phyloP scores from a whole-genome alignment of 2,888 invertebrate species.

The Incurvaria masculella region DNA sequence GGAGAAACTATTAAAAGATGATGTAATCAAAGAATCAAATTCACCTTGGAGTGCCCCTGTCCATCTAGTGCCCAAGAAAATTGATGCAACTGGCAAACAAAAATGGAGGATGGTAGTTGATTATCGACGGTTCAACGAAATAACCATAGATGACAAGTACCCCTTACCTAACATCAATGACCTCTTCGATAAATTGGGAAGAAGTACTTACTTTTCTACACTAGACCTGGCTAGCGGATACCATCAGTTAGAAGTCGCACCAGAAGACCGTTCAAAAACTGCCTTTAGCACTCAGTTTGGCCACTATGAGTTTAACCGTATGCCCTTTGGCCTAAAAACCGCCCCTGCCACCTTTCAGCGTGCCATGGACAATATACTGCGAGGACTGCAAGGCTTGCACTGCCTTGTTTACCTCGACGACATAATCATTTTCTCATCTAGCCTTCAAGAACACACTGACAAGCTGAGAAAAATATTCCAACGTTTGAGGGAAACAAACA shows the following conservation, averaged over 20 bases:
- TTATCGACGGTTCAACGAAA: conserved; percentile 13
- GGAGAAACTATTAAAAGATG: conserved; percentile 17
- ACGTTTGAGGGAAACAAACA: conserved; percentile 16
- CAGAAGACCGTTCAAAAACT: conserved; percentile 1
- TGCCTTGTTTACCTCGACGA: conserved; percentile 23
- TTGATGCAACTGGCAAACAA: conserved; percentile 8
- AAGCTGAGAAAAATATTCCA: conserved; percentile 22
- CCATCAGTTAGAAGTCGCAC: conserved; percentile 12
- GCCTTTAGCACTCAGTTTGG: conserved; percentile 19
- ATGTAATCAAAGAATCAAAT: conserved; percentile 17
- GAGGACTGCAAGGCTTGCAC: conserved; percentile 17
- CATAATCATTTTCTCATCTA: conserved; percentile 19
- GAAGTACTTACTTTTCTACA: conserved; percentile 17
- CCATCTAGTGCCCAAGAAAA: conserved; percentile 14
- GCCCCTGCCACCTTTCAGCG: conserved; percentile 23
- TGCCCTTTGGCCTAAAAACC: conserved; percentile 23
- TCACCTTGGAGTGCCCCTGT: conserved; percentile 16
- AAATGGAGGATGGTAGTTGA: conserved; percentile 11
- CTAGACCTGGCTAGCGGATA: conserved; percentile 16
- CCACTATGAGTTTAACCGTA: conserved; percentile 20
- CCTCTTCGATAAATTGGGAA: conserved; percentile 16
- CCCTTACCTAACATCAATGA: conserved; percentile 15
- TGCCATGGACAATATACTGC: conserved; percentile 19
- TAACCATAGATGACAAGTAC: conserved; percentile 14
- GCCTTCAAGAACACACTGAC: conserved; percentile 21